Evolutionary conservation across 2,113 vertebrate genomes (phyloP), one percentile per base, ranked within the genome.

Genomic region (Enhydra lutris): DNA sequence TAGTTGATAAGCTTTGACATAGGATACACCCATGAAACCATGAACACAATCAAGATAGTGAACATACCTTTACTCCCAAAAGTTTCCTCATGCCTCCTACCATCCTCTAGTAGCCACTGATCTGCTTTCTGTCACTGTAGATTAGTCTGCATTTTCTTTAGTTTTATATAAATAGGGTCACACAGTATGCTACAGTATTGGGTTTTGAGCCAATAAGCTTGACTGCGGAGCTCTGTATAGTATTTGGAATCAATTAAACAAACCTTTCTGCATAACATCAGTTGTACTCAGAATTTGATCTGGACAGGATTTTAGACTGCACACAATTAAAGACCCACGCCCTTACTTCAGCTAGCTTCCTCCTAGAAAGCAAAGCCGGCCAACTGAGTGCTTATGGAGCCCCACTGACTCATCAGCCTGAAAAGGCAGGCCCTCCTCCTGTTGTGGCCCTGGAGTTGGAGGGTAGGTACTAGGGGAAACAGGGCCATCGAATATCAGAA

Each of bases 351-450:
- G 94, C 67, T 18, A 14, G 36, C 92, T 93, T 97, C 85, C 57
- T 96, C 67, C 94, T 95, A 63, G 95, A 89, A 97, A 95, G 96
- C 86, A 20, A 57, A 89, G 71, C 34, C 47, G 71, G 84, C 73
- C 85, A 45, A 81, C 31, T 34, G 26, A 42, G 50, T 94, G 82
- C 34, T 81, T 4, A 20, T 11, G 84, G 67, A 88, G 67, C 71
- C 20, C 24, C 74, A 23, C 79, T 90, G 83, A 96, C 71, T 96
- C 63, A 96, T 67, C 80, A n/a, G 34, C 84, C 63, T 63, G 47
- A 89, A 89, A 81, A 85, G 73, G 39, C 47, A 45, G 88, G 36
- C 61, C 59, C n/a, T 81, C 74, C 71, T 84, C 26, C 4, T 71
- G 65, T 79, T 93, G 23, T 0, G 12, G n/a, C 82, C 82, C 18